Evolutionary conservation across 1,140 invertebrate species (phyloP).

Genomic region (Neodiprion fabricii): DNA sequence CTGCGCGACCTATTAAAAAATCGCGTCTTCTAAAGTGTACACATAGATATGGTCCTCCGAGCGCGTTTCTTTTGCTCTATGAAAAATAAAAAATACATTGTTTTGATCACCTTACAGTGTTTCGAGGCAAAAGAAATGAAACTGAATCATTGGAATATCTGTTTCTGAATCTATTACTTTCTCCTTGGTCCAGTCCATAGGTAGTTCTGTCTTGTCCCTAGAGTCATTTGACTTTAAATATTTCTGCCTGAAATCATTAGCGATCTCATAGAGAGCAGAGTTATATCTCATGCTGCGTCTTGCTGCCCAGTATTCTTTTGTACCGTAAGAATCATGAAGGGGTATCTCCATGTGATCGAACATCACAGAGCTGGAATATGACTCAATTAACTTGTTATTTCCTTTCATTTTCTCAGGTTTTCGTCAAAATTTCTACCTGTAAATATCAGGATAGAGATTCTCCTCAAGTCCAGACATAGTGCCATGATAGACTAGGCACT

Average conservation of each 20-base stretch:
- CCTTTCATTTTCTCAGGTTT: not conserved
- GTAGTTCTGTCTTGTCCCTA: constrained; percentile 66
- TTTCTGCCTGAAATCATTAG: constrained; percentile 72
- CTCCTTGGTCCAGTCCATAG: constrained; percentile 69
- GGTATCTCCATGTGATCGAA: constrained; percentile 89
- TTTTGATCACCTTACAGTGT: not conserved
- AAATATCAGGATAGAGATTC: constrained; percentile 52
- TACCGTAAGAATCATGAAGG: constrained; percentile 87
- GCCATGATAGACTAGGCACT: constrained; percentile 88
- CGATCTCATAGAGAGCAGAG: constrained; percentile 71
- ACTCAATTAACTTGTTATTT: not conserved
- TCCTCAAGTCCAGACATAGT: constrained; percentile 68
- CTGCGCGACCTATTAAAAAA: constrained; percentile 73
- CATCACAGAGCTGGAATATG: constrained; percentile 70
- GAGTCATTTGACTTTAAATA: constrained; percentile 75
- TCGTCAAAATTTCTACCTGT: constrained; percentile 41
- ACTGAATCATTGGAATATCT: no score
- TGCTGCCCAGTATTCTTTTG: constrained; percentile 82
- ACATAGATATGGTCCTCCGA: constrained; percentile 79
- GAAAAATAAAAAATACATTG: constrained; percentile 25
- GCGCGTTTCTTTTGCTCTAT: constrained; percentile 57
- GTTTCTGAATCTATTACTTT: constrained; percentile 55
- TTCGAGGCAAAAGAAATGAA: no score
- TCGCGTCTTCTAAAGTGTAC: constrained; percentile 87
- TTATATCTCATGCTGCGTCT: constrained; percentile 92